Evolutionary conservation across 2,113 vertebrate genomes (phyloP).

Genomic region (Rafetus swinhoei): DNA sequence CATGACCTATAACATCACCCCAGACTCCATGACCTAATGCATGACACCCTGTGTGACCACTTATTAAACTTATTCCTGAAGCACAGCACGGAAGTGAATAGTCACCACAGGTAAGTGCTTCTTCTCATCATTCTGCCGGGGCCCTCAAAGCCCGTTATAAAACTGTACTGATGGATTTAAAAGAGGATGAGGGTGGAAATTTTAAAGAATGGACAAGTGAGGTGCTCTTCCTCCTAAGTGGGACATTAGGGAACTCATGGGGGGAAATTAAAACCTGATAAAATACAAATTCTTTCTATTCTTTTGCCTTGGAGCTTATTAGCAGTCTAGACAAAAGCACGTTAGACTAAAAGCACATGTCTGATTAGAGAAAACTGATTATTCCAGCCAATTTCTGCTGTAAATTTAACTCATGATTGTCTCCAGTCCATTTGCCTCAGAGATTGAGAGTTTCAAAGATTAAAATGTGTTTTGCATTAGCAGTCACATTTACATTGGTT

Average conservation of each 20-base stretch:
- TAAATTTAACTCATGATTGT: neutral
- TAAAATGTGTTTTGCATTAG: neutral
- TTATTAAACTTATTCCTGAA: neutral
- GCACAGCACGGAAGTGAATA: neutral
- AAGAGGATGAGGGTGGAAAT: neutral
- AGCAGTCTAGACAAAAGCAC: neutral
- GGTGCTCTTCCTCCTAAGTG: neutral
- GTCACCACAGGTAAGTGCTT: neutral
- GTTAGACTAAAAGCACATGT: neutral
- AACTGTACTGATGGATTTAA: neutral
- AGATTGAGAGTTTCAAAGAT: neutral
- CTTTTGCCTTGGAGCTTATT: neutral
- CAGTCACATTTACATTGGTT: neutral
- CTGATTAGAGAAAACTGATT: neutral
- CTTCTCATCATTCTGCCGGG: neutral
- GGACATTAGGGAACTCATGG: neutral
- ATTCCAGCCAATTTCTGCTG: neutral
- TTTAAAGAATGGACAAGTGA: neutral
- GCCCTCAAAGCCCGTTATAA: neutral
- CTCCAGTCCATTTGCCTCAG: neutral
- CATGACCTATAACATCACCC: neutral
- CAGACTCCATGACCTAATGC: neutral
- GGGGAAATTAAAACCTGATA: neutral
- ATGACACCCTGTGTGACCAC: neutral
- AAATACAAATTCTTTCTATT: neutral